These are phyloP conservation scores for Macaria liturata DNA, from an alignment of 2,888 invertebrate genomes.

Conservation along the genomic window DNA sequence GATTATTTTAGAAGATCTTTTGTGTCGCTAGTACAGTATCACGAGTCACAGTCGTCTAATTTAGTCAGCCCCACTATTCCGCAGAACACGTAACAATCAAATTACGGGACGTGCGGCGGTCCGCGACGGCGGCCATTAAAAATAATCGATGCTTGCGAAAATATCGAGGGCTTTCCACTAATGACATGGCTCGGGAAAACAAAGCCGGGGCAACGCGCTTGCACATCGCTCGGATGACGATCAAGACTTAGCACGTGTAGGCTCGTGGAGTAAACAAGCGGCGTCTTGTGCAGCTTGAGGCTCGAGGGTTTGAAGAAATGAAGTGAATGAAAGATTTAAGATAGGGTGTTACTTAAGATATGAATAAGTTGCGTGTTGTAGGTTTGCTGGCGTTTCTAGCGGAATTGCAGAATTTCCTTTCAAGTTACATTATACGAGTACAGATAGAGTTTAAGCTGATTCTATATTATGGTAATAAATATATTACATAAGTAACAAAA, in stretches of 20 bases:
- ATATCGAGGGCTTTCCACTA: conserved; percentile 80
- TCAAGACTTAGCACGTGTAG: conserved; percentile 29
- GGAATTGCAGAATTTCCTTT: too few relatives aligned
- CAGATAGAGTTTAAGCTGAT: too few relatives aligned
- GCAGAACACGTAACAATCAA: conserved; percentile 40
- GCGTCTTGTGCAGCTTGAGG: conserved; percentile 14
- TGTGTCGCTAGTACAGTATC: not conserved
- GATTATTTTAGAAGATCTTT: too few relatives aligned
- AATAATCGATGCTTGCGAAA: conserved; percentile 79
- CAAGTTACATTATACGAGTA: too few relatives aligned
- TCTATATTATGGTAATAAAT: too few relatives aligned
- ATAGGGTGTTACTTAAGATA: too few relatives aligned
- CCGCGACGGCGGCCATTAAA: conserved; percentile 74
- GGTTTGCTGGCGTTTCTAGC: too few relatives aligned
- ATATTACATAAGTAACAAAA: too few relatives aligned
- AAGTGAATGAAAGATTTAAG: conserved; percentile 12
- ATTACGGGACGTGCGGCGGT: conserved; percentile 53
- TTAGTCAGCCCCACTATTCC: conserved; percentile 23
- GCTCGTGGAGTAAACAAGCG: conserved; percentile 18
- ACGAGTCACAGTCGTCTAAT: conserved; percentile 8
- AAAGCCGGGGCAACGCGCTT: conserved; percentile 60
- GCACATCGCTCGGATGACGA: conserved; percentile 33
- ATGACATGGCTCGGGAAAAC: conserved; percentile 78
- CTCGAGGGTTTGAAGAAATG: conserved; percentile 21
- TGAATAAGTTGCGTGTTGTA: too few relatives aligned